Conservation (phyloP, 2,113 vertebrate genomes). For the Vidua macroura region DNA sequence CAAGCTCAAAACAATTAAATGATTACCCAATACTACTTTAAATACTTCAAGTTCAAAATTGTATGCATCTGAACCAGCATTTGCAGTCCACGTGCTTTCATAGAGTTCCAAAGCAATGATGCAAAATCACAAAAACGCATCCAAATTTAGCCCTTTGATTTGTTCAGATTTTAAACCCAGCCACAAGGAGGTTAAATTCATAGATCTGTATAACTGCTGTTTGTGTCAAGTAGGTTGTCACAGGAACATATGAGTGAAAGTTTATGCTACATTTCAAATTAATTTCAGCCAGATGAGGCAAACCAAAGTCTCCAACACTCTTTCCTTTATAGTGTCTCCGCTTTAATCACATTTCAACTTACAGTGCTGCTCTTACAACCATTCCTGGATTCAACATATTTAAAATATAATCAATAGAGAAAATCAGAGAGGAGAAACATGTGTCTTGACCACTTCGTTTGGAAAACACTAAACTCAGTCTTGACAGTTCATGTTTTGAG, state of each 20-base stretch:
- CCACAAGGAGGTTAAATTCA: neutral
- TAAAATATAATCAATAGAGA: neutral
- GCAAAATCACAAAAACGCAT: neutral
- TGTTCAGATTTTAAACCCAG: neutral
- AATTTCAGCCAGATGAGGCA: neutral
- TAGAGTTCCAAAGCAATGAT: neutral
- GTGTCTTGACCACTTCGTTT: neutral
- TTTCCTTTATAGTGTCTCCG: neutral
- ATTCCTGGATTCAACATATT: neutral
- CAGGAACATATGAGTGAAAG: neutral
- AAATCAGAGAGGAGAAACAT: neutral
- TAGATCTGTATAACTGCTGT: neutral
- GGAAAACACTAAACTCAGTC: neutral
- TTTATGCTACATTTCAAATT: neutral
- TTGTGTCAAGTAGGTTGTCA: neutral
- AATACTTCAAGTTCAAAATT: neutral
- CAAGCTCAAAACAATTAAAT: neutral
- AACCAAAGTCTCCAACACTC: neutral
- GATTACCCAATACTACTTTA: neutral
- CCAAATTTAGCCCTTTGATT: neutral
- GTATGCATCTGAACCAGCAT: neutral
- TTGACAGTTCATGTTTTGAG: neutral
- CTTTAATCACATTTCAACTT: neutral
- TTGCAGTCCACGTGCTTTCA: neutral
- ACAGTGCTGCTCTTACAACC: neutral